A percentile compares a stretch with the other conserved stretches of the same genome.
Conservation (phyloP, 1,140 invertebrate genomes). For the Drosophila triauraria region DNA sequence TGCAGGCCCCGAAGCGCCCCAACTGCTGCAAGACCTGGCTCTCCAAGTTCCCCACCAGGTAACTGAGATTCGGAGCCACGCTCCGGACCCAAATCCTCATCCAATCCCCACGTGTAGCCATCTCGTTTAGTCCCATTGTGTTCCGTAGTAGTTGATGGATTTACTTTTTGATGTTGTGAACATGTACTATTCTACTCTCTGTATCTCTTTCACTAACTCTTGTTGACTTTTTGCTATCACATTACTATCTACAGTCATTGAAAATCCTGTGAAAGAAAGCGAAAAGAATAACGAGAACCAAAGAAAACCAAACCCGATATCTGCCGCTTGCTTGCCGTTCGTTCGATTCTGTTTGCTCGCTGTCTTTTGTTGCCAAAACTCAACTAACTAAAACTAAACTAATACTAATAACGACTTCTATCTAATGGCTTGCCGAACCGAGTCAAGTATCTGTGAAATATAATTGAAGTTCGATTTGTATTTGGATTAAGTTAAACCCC, state of each 20-base stretch:
- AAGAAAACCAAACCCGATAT: slow-evolving; percentile 67
- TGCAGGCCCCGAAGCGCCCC: slow-evolving; percentile 89
- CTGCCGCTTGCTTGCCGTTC: slow-evolving; percentile 73
- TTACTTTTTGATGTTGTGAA: slow-evolving; percentile 85
- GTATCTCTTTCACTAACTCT: slow-evolving; percentile 66
- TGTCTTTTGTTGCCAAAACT: slow-evolving; percentile 74
- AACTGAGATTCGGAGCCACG: slow-evolving; percentile 45
- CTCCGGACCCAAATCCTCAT: slow-evolving; percentile 10
- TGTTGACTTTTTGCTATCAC: slow-evolving; percentile 68
- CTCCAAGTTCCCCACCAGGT: slow-evolving; percentile 92
- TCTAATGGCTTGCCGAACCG: slow-evolving; percentile 45
- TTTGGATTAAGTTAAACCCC: slow-evolving; percentile 36
- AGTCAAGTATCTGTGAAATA: slow-evolving; percentile 64
- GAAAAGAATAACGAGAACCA: slow-evolving; percentile 36
- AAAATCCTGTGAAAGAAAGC: slow-evolving; percentile 53
- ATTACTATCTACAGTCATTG: slow-evolving; percentile 51
- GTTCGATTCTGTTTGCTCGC: slow-evolving; percentile 71
- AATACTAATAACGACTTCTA: slow-evolving; percentile 27
- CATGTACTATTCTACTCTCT: slow-evolving; percentile 68
- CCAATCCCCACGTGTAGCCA: slow-evolving; percentile 25
- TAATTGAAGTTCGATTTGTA: slow-evolving; percentile 31
- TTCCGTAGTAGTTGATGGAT: slow-evolving; percentile 81
- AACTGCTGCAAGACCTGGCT: slow-evolving; percentile 97
- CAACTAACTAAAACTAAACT: slow-evolving; percentile 23
- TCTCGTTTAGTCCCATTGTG: slow-evolving; percentile 54